phyloP scores from a whole-genome alignment of 2,888 invertebrate genomes.

The Coenonympha arcania region DNA sequence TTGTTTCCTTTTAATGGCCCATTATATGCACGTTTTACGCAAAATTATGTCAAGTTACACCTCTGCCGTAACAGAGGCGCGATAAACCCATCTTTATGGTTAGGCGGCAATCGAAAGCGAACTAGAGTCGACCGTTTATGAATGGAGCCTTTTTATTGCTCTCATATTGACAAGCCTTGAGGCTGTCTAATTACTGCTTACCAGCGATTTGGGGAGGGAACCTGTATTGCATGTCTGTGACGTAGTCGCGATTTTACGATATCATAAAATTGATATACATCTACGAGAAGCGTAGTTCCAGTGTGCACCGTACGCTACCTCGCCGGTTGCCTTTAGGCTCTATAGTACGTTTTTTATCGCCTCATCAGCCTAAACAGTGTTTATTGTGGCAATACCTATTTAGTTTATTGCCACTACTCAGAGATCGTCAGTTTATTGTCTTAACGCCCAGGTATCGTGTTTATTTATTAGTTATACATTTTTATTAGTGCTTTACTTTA shows the following conservation, averaged over 20 bases:
- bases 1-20: constrained; percentile 74
- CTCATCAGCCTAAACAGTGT: constrained; percentile 70
- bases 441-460: constrained; percentile 72
- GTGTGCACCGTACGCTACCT: constrained; percentile 28
- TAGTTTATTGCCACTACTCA: constrained; percentile 71
- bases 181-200: constrained; percentile 65
- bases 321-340: constrained; percentile 14
- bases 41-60: constrained; percentile 74
- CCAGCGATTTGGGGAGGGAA: constrained; percentile 65
- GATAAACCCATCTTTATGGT: constrained; percentile 72
- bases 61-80: constrained; percentile 66
- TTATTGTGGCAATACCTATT: constrained; percentile 74
- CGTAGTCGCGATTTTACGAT: constrained; percentile 61
- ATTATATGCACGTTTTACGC: constrained; percentile 72
- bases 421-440: constrained; percentile 68
- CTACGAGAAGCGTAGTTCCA: constrained; percentile 37
- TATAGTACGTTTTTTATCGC: constrained; percentile 44
- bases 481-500: constrained; percentile 74
- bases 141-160: constrained; percentile 70
- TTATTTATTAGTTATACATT: constrained; percentile 75
- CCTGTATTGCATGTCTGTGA: constrained; percentile 62
- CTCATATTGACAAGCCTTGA: constrained; percentile 65
- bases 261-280: constrained; percentile 69
- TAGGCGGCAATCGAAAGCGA: constrained; percentile 65
- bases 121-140: constrained; percentile 62